A percentile compares a stretch with the other conserved stretches of the same genome.
Conservation (phyloP, 1,140 invertebrate genomes). For the Semibalanus balanoides region DNA sequence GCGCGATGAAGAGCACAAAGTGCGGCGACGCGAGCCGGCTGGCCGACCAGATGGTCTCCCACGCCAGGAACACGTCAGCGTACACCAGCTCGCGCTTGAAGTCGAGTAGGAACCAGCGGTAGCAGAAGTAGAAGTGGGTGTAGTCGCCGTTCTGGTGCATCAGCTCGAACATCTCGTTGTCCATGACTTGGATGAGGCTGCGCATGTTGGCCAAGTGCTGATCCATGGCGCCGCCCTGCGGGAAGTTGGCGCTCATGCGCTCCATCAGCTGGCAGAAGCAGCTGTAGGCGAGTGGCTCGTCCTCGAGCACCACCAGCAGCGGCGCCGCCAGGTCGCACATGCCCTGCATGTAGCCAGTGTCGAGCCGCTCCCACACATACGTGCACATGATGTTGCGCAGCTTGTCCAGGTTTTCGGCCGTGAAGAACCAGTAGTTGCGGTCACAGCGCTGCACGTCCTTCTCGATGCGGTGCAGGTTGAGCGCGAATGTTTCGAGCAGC, state of each 20-base stretch:
- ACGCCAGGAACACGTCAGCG: slow-evolving; percentile 79
- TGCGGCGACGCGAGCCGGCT: slow-evolving; percentile 66
- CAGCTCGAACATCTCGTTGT: slow-evolving; percentile 81
- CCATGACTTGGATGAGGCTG: slow-evolving; percentile 70
- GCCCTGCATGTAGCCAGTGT: slow-evolving; percentile 56
- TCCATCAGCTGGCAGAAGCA: slow-evolving; percentile 84
- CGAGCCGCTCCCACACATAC: slow-evolving; percentile 88
- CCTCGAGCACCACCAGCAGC: slow-evolving; percentile 77
- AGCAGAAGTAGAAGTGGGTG: slow-evolving; percentile 95
- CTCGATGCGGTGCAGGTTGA: slow-evolving; percentile 86
- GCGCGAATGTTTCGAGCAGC: slow-evolving; percentile 66
- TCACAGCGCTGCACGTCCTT: slow-evolving; percentile 93
- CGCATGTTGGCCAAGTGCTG: slow-evolving; percentile 90
- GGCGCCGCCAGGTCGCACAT: slow-evolving; percentile 94
- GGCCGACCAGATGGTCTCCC: slow-evolving; percentile 94
- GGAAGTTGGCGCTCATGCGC: slow-evolving; percentile 80
- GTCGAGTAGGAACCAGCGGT: slow-evolving; percentile 74
- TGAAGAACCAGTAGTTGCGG: slow-evolving; percentile 82
- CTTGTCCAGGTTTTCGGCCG: slow-evolving; percentile 67
- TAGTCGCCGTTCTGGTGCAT: slow-evolving; percentile 91
- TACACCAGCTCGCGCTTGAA: slow-evolving; percentile 77
- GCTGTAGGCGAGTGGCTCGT: slow-evolving; percentile 80
- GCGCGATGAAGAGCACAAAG: slow-evolving; percentile 83
- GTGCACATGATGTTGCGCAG: slow-evolving; percentile 93
- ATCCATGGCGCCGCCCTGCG: slow-evolving; percentile 84